Conservation (phyloP, 1,140 invertebrate genomes). For the Apis mellifera region Amel_HAv3.1 CM009938.2:12006001-12006500, state of each 20-base stretch:
- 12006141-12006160: slow-evolving; percentile 81
- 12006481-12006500: slow-evolving; percentile 93
- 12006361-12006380: slow-evolving; percentile 98
- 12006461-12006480: slow-evolving; percentile 84
- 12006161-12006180: slow-evolving; percentile 70
- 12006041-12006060: slow-evolving; percentile 95
- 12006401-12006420: slow-evolving; percentile 95
- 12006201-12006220: slow-evolving; percentile 45
- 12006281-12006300: slow-evolving; percentile 1
- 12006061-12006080: slow-evolving; percentile 92
- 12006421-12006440: slow-evolving; percentile 80
- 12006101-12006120: slow-evolving; percentile 98
- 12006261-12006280: background rate
- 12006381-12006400: slow-evolving; percentile 92
- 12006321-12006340: slow-evolving; percentile 89
- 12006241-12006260: slow-evolving; percentile 9
- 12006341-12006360: slow-evolving; percentile 97
- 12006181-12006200: slow-evolving; percentile 64
- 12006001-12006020: slow-evolving; percentile 86
- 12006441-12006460: slow-evolving; percentile 69
- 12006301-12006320: slow-evolving; percentile 37
- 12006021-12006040: slow-evolving; percentile 97
- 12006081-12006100: slow-evolving; percentile 91
- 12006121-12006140: slow-evolving; percentile 94
- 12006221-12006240: background rate